phyloP scores from a whole-genome alignment of 2,113 vertebrate genomes.

The Bagarius yarrelli region DNA sequence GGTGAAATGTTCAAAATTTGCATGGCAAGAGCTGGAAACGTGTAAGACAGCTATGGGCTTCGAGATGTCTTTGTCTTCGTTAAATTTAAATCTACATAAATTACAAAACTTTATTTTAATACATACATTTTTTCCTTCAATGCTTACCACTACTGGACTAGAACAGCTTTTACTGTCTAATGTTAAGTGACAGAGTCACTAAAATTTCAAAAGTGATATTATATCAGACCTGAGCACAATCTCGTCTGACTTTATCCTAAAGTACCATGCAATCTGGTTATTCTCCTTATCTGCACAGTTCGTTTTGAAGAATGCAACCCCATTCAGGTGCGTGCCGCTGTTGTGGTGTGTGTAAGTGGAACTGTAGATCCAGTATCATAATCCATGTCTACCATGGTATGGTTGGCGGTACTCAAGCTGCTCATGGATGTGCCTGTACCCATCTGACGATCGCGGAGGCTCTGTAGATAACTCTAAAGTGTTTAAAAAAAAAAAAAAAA shows the following conservation, averaged over 20 bases:
- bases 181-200: background rate
- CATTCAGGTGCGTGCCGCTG: conserved; percentile 69
- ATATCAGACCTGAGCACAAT: background rate
- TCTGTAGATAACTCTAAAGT: conserved; percentile 84
- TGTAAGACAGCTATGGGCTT: background rate
- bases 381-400: conserved; percentile 77
- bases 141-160: background rate
- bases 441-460: conserved; percentile 79
- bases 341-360: conserved; percentile 76
- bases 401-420: conserved; percentile 71
- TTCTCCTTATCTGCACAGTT: background rate
- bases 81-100: conserved; percentile 4
- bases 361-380: conserved; percentile 79
- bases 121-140: background rate
- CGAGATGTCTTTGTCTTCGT: background rate
- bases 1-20: background rate
- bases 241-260: background rate
- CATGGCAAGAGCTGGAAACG: background rate
- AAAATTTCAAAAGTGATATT: background rate
- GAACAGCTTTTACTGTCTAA: background rate
- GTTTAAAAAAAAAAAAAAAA: conserved; percentile 25
- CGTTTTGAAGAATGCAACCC: background rate
- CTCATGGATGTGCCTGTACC: conserved; percentile 76
- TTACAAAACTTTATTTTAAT: background rate
- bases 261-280: background rate